These are phyloP conservation scores for Leptinotarsa haldemani DNA, from an alignment of 2,888 invertebrate genomes.

Conservation along the genomic window DNA sequence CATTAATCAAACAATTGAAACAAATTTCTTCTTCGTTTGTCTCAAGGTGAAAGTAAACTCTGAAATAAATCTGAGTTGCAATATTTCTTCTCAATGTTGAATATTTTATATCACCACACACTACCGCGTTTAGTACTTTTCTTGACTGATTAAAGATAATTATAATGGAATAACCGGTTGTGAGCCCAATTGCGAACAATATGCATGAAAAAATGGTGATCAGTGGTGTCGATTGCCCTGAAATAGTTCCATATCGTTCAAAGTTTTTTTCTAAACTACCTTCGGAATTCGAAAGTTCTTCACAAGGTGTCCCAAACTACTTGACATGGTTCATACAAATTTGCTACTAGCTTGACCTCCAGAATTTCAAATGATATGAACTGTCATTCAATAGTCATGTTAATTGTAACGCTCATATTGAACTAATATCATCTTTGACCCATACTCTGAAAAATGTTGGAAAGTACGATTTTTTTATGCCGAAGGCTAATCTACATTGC, in stretches of 20 bases:
- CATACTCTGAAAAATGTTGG: too few relatives aligned
- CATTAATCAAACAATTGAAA: slow-evolving; percentile 13
- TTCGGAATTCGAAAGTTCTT: not conserved
- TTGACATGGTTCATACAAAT: too few relatives aligned
- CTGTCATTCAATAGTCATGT: too few relatives aligned
- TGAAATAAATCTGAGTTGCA: not conserved
- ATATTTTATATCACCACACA: slow-evolving; percentile 18
- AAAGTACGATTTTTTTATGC: too few relatives aligned
- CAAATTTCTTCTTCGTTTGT: not conserved
- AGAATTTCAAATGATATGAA: too few relatives aligned
- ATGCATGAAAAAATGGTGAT: not conserved
- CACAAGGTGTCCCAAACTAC: not conserved
- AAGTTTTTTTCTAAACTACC: not conserved
- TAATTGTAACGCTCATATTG: too few relatives aligned
- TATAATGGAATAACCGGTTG: slow-evolving; percentile 19
- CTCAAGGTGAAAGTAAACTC: slow-evolving; percentile 15
- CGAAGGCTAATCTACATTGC: too few relatives aligned
- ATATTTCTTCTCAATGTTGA: slow-evolving; percentile 5
- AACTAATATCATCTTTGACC: too few relatives aligned
- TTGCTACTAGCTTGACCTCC: too few relatives aligned
- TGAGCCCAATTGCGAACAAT: slow-evolving; percentile 18
- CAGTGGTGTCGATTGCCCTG: not conserved
- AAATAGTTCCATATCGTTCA: not conserved
- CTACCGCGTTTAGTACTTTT: slow-evolving; percentile 1
- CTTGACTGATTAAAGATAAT: not conserved